These are phyloP conservation scores for Novumbra hubbsi DNA, from an alignment of 2,797 vertebrate genomes.

Conservation along the genomic window DNA sequence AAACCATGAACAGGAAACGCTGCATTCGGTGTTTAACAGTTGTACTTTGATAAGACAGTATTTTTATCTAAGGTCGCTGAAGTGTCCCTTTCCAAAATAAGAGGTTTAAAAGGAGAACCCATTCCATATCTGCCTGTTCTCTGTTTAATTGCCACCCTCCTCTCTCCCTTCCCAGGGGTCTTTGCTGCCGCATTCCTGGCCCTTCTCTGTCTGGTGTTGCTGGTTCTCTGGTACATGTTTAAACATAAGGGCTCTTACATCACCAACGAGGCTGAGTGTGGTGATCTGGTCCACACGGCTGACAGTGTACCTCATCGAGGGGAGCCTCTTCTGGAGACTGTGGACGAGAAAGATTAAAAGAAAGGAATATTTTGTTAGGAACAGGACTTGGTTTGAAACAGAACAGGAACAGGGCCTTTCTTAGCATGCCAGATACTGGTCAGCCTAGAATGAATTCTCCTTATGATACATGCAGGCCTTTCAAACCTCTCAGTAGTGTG, in stretches of 20 bases:
- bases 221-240: conserved; percentile 71
- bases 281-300: conserved; percentile 68
- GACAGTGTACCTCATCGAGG: conserved; percentile 69
- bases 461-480: not conserved
- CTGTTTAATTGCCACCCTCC: not conserved
- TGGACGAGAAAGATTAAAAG: conserved; percentile 69
- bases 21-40: not conserved
- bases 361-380: conserved; percentile 80
- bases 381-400: not conserved
- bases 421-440: not conserved
- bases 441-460: not conserved
- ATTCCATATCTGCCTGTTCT: not conserved
- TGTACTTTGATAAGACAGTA: not conserved
- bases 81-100: no score
- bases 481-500: no score
- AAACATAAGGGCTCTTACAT: conserved; percentile 84
- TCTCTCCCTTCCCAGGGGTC: conserved; percentile 59
- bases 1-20: not conserved
- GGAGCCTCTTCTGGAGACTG: conserved; percentile 65
- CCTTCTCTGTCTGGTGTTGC: conserved; percentile 62
- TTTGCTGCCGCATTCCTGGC: conserved; percentile 66
- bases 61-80: no score
- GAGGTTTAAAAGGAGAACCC: no score
- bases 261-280: conserved; percentile 83
- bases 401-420: no score